These are phyloP conservation scores for Sebastes vulpes DNA, from an alignment of 2,797 vertebrate species.

Conservation along the genomic window DNA sequence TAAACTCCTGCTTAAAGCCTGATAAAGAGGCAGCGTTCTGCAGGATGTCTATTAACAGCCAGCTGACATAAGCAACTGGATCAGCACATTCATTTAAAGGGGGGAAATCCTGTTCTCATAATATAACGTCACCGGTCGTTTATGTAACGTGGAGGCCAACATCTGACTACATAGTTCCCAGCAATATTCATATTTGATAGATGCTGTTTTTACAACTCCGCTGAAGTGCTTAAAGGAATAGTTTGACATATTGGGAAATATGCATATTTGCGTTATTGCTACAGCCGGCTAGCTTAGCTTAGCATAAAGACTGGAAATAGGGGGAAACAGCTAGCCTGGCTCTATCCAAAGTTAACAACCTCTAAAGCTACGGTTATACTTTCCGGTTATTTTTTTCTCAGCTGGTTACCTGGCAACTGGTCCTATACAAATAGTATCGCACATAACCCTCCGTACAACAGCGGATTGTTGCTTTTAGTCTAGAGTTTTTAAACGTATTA, in stretches of 20 bases:
- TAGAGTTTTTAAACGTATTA: not conserved
- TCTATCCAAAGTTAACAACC: not conserved
- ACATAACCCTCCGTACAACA: not conserved
- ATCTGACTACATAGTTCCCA: constrained; percentile 1
- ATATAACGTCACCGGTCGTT: constrained; percentile 19
- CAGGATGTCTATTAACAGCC: constrained; percentile 73
- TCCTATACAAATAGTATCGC: not conserved
- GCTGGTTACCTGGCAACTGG: not conserved
- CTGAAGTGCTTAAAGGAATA: not conserved
- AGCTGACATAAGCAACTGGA: constrained; percentile 70
- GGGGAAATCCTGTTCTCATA: constrained; percentile 55
- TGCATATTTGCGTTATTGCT: not conserved
- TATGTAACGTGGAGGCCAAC: not conserved
- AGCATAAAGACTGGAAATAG: not conserved
- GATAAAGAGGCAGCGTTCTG: constrained; percentile 78
- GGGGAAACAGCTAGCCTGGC: not conserved
- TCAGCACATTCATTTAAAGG: constrained; percentile 66
- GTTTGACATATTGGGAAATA: not conserved
- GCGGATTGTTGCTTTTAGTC: not conserved
- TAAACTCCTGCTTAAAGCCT: constrained; percentile 78
- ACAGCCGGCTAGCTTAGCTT: not conserved
- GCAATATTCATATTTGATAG: constrained; percentile 16
- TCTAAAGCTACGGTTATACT: not conserved
- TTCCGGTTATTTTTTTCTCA: too few species aligned
- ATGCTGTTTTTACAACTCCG: not conserved